Percentiles rank a stretch among this genome's conserved stretches.
Evolutionary conservation across 2,888 invertebrate genomes (phyloP).

Genomic region (Eudasyphora cyanicolor): DNA sequence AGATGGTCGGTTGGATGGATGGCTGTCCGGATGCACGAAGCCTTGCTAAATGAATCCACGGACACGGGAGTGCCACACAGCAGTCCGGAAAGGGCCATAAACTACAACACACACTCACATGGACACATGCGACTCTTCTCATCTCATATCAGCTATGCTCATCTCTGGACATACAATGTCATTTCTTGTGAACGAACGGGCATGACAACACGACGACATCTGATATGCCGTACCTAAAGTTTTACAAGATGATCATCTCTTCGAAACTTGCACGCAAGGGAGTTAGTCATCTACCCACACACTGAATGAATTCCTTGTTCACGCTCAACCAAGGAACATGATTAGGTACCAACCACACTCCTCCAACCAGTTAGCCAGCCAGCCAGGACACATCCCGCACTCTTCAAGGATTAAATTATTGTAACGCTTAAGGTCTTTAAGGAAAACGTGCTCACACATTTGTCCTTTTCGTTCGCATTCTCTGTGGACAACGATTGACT

Average conservation of each 20-base stretch:
- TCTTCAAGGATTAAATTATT: conserved; percentile 51
- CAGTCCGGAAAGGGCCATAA: neutral
- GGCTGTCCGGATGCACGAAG: neutral
- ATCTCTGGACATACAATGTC: neutral
- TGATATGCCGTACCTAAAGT: conserved; percentile 19
- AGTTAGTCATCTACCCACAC: neutral
- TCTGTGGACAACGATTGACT: neutral
- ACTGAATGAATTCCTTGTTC: neutral
- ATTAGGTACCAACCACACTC: conserved; percentile 47
- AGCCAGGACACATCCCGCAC: conserved; percentile 12
- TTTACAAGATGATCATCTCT: conserved; percentile 43
- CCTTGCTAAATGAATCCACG: conserved; percentile 12
- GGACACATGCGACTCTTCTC: neutral
- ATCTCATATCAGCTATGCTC: neutral
- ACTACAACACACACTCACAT: neutral
- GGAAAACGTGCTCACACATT: conserved; percentile 44
- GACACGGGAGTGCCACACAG: neutral
- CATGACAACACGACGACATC: conserved; percentile 38
- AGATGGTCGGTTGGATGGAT: conserved; percentile 8
- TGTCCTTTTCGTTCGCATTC: conserved; percentile 14
- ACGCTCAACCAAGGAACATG: conserved; percentile 25
- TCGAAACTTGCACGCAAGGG: conserved; percentile 35
- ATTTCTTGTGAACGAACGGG: neutral
- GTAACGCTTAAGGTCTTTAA: conserved; percentile 53
- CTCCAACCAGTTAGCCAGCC: too few relatives aligned